Evolutionary conservation across 2,113 vertebrate genomes (phyloP).

Genomic region (Euleptes europaea): DNA sequence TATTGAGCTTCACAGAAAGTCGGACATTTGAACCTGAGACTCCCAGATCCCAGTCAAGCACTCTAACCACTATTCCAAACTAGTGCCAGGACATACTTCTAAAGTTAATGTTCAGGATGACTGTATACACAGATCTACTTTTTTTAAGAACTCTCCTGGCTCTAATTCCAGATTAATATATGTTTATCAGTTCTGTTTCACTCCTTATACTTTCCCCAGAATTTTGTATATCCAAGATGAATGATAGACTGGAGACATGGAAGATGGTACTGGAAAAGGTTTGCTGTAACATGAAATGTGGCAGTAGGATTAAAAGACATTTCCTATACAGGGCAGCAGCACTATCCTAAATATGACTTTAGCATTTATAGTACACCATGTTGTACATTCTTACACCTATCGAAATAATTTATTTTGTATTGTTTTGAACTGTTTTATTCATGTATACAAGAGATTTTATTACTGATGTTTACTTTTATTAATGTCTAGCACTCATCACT

Average conservation of each 20-base stretch:
- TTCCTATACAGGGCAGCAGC: constrained; percentile 15
- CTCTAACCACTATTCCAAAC: no score
- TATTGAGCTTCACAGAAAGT: no score
- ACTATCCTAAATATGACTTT: constrained; percentile 55
- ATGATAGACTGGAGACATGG: not conserved
- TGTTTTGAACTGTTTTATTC: not conserved
- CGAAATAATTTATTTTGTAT: not conserved
- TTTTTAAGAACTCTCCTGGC: not conserved
- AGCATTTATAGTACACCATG: constrained; percentile 43
- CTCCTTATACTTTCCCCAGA: not conserved
- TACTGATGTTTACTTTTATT: constrained; percentile 9
- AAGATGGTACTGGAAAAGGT: not conserved
- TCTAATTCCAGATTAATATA: not conserved
- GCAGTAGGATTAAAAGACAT: not conserved
- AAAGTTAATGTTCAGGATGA: not conserved
- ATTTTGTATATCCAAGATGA: not conserved
- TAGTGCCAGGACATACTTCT: not conserved
- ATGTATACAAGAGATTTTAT: not conserved
- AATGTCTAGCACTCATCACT: constrained; percentile 44
- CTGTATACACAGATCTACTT: not conserved
- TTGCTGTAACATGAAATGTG: not conserved
- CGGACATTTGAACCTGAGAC: no score
- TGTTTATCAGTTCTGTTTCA: not conserved
- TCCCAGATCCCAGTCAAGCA: no score
- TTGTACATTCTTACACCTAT: constrained; percentile 54